phyloP scores from a whole-genome alignment of 2,113 vertebrate genomes.

The Ammospiza nelsoni region DNA sequence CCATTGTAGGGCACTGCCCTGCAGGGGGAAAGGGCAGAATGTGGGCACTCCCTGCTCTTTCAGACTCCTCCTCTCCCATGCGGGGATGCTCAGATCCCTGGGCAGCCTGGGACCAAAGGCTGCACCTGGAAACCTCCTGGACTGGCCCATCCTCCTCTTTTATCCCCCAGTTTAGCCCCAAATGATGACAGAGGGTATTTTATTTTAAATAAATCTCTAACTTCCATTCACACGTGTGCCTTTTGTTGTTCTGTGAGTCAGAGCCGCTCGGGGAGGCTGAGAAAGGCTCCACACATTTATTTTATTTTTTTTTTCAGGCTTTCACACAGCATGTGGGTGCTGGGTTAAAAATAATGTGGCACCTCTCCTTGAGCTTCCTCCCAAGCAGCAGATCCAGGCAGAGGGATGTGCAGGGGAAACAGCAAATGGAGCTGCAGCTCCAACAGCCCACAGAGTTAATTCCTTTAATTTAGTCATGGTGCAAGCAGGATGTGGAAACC shows the following conservation, averaged over 20 bases:
- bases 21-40: accelerated
- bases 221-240: slow-evolving; percentile 22
- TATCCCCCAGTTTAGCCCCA: background rate
- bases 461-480: background rate
- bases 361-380: slow-evolving; percentile 23
- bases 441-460: background rate
- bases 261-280: background rate
- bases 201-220: background rate
- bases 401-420: slow-evolving; percentile 12
- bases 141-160: background rate
- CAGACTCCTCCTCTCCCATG: accelerated
- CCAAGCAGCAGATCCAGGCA: background rate
- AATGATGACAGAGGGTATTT: background rate
- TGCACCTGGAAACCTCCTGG: background rate
- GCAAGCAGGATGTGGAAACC: background rate
- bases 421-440: background rate
- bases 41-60: background rate
- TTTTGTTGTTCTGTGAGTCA: slow-evolving; percentile 39
- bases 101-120: background rate
- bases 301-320: background rate
- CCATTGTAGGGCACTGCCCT: accelerated
- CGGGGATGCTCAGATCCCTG: background rate
- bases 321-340: slow-evolving; percentile 19
- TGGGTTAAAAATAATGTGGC: slow-evolving; percentile 40
- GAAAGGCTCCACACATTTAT: background rate